phyloP scores from a whole-genome alignment of 1,140 invertebrate genomes.

The Hesperophylax magnus region DNA sequence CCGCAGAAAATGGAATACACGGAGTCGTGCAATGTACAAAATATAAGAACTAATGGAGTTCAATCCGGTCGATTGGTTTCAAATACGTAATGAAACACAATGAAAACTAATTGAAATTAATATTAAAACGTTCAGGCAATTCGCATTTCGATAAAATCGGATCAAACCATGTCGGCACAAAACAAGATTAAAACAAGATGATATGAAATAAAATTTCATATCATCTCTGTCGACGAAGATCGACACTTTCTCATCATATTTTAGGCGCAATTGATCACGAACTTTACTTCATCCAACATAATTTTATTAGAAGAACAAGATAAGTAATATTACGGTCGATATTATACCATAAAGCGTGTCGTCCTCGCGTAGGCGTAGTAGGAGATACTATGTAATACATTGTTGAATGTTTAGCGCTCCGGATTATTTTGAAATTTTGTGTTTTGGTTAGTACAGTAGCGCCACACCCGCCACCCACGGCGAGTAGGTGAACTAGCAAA shows the following conservation, averaged over 20 bases:
- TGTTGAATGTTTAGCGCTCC: neutral
- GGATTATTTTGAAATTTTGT: neutral
- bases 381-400: neutral
- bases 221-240: neutral
- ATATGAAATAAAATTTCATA: too few species aligned
- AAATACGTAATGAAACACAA: too few species aligned
- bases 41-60: conserved; percentile 6
- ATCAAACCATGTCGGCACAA: too few species aligned
- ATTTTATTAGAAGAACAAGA: too few species aligned
- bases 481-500: neutral
- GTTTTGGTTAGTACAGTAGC: conserved; percentile 9
- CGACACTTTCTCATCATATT: conserved; percentile 18
- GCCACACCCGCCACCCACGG: conserved; percentile 38
- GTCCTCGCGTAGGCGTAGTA: neutral
- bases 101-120: too few species aligned
- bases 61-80: neutral
- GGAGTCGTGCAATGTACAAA: conserved; percentile 20
- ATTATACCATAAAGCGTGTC: neutral
- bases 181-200: too few species aligned
- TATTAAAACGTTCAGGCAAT: too few species aligned
- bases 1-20: conserved; percentile 12
- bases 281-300: neutral
- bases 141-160: too few species aligned
- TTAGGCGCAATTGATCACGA: neutral
- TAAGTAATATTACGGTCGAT: too few species aligned